Evolutionary conservation across 1,140 invertebrate species (phyloP).

Genomic region (Philopotamus ludificatus): DNA sequence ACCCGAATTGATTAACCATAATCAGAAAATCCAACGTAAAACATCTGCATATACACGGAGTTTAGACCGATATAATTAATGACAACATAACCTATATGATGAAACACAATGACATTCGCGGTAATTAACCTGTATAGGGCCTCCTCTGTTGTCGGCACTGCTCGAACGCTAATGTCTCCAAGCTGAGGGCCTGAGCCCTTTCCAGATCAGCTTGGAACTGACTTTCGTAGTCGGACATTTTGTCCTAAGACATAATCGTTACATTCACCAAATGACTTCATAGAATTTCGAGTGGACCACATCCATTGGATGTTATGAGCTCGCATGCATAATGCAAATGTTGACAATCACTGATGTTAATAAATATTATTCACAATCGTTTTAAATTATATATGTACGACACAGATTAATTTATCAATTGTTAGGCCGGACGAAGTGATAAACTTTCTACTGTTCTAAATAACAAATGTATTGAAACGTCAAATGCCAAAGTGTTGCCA

Average conservation of each 20-base stretch:
- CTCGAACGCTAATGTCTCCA: slow-evolving; percentile 80
- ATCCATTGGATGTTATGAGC: no score
- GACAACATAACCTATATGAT: no score
- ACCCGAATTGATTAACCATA: no score
- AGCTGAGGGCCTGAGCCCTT: slow-evolving; percentile 78
- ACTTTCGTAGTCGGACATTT: slow-evolving; percentile 61
- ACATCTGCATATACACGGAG: no score
- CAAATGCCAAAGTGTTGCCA: slow-evolving; percentile 14
- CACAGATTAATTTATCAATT: not conserved
- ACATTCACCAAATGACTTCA: no score
- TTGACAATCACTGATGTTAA: no score
- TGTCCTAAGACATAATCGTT: not conserved
- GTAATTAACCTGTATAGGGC: slow-evolving; percentile 30
- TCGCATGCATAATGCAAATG: no score
- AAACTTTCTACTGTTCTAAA: slow-evolving; percentile 38
- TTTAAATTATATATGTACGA: no score
- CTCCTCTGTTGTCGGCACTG: slow-evolving; percentile 66
- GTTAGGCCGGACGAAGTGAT: not conserved
- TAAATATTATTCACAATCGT: no score
- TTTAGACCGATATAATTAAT: no score
- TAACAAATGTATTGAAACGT: slow-evolving; percentile 38
- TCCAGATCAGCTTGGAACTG: slow-evolving; percentile 83
- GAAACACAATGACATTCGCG: not conserved
- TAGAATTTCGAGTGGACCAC: no score
- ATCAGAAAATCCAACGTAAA: no score